Evolutionary conservation across 2,797 vertebrate genomes (phyloP), one percentile per base, ranked within the genome.

Genomic region (Anableps anableps): DNA sequence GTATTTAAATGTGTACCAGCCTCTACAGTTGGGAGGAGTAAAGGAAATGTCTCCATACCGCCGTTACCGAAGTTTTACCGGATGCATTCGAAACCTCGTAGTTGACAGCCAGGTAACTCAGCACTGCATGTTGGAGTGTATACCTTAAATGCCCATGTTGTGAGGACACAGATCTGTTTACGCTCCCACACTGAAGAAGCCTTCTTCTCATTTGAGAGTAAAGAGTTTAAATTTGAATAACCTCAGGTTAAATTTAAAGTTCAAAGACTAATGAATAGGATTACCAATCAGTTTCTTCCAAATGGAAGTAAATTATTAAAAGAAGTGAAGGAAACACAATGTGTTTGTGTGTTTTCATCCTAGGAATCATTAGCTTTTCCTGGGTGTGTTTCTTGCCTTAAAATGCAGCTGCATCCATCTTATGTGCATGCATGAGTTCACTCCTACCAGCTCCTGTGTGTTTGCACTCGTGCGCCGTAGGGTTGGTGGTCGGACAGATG

Each of bases 11-110:
- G 92, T 97, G 81, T 94, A 95, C 76, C 97, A 97, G 87, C 97
- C 97, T 78, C 95, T 98, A 51, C 97, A 98, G 93, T 45, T 98
- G 81, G 97, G 97, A 47, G 97, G 97, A 43, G 89, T 97, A 75
- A 98, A 97, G 91, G 94, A 94, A 76, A 88, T 87, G 4, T 90
- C 94, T 51, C 91, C 95, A 13, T 86, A 90, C 73, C 93, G 48
- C 0, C 47, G 79, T 74, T 97, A 96, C 91, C 93, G 74, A 47
- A 94, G 96, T 23, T 98, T 97, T 88, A 93, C 92, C 64, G 97
- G 97, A 88, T 98, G 97, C 86, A 91, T 98, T 82, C 95, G 96
- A 47, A 97, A 97, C 78, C 90, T 98, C 81, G 51, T 95, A 70
- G 93, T 97, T 77, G 96, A 98, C 84, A 97, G 95, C 76, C 96